Conservation (phyloP, 2,888 invertebrate species). For the Yponomeuta malinellus region DNA sequence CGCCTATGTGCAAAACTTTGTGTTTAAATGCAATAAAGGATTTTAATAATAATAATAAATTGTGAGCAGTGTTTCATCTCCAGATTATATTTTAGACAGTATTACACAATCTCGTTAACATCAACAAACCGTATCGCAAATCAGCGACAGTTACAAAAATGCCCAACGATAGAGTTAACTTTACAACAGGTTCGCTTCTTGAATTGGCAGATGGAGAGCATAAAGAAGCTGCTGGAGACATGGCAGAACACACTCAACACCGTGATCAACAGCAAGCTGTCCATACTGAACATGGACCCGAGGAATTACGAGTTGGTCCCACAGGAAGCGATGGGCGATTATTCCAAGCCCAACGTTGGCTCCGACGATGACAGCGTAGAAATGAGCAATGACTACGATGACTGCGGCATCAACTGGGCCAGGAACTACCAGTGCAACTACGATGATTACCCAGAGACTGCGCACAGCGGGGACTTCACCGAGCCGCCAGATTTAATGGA, state of each 20-base stretch:
- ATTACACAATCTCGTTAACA: too few relatives aligned
- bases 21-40: too few relatives aligned
- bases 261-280: slow-evolving; percentile 50
- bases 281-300: slow-evolving; percentile 17
- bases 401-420: slow-evolving; percentile 5
- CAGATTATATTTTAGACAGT: too few relatives aligned
- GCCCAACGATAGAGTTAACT: neutral
- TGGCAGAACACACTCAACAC: slow-evolving; percentile 59
- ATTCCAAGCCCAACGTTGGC: slow-evolving; percentile 40
- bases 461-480: neutral
- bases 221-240: slow-evolving; percentile 53
- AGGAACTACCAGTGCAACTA: slow-evolving; percentile 10
- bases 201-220: slow-evolving; percentile 49
- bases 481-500: neutral
- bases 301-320: slow-evolving; percentile 28
- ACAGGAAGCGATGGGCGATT: slow-evolving; percentile 59
- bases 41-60: too few relatives aligned
- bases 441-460: neutral
- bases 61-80: too few relatives aligned
- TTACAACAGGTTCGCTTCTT: neutral
- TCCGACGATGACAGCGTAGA: slow-evolving; percentile 50
- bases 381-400: slow-evolving; percentile 27
- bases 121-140: too few relatives aligned
- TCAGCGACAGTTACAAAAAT: too few relatives aligned
- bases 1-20: too few relatives aligned